Percentiles rank a stretch among this genome's conserved stretches.
Conservation (phyloP, 2,888 invertebrate species). For the Netelia inedita region DNA sequence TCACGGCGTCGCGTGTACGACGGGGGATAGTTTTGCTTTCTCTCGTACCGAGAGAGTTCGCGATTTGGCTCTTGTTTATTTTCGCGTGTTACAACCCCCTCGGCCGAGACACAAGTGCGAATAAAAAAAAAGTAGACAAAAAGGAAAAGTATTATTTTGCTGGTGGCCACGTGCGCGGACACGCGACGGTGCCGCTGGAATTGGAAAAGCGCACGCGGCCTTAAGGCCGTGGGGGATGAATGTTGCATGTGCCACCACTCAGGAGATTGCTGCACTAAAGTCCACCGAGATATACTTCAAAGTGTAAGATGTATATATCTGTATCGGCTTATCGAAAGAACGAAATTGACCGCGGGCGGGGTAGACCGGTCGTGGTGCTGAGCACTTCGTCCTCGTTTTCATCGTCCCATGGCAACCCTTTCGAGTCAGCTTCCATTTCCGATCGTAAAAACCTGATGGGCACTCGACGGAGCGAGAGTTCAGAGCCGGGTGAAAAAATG, state of each 20-base stretch:
- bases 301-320: background rate
- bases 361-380: slow-evolving; percentile 4
- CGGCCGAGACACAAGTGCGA: background rate
- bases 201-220: slow-evolving; percentile 42
- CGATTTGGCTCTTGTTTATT: background rate
- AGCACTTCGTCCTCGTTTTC: slow-evolving; percentile 23
- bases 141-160: slow-evolving; percentile 32
- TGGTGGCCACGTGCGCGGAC: slow-evolving; percentile 51
- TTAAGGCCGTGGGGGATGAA: slow-evolving; percentile 74
- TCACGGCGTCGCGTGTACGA: slow-evolving; percentile 31
- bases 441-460: slow-evolving; percentile 66
- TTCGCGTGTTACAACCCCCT: background rate
- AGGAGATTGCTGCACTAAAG: slow-evolving; percentile 80
- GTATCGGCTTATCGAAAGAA: slow-evolving; percentile 21
- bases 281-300: slow-evolving; percentile 72
- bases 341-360: slow-evolving; percentile 45
- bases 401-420: slow-evolving; percentile 37
- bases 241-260: slow-evolving; percentile 80
- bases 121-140: too few species aligned
- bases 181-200: slow-evolving; percentile 34
- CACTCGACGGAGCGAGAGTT: background rate
- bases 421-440: slow-evolving; percentile 64
- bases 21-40: background rate
- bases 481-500: background rate
- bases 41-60: background rate